Base-by-base conservation (phyloP, 2,113 vertebrate genomes). In the Antechinus flavipes region DNA sequence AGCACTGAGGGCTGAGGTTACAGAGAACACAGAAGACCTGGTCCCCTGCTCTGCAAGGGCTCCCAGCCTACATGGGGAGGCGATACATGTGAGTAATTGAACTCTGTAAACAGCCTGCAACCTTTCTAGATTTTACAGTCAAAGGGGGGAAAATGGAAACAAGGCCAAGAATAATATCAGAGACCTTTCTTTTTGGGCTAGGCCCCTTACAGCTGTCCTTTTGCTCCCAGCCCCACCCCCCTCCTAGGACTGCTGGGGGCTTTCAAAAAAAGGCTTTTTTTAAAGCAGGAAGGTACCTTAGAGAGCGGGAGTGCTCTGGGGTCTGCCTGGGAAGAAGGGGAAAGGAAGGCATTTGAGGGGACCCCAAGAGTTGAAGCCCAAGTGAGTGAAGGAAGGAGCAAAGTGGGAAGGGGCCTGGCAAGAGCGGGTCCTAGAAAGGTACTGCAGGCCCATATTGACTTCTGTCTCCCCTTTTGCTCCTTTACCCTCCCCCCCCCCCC, bases 41-140 rank as follows among this genome's bases (percentile, higher is more conserved):
- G 91, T 91, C 54, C 96, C 96, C n/a, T 94, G 95, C 92, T 47
- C 61, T 94, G 89, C 95, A 11, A 47, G 61, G 92, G 89, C 24
- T 30, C 54, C 0, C 2, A 35, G 90, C 95, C 96, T 96, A 94
- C 92, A 93, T 91, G 94, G 92, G 42, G 94, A 96, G 92, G 96
- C 93, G 93, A 58, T 49, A 22, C 90, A 93, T 97, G 95, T 94
- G 96, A 91, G 96, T 94, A 97, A 98, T 76, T 95, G 93, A 96
- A 96, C 95, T 97, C 95, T 95, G 93, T 97, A 97, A 98, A 97
- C 96, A 97, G 92, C 53, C 84, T 96, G 95, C 91, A 94, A 90
- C 49, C 92, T 98, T 96, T 97, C 89, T 95, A 91, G 91, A 91
- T 95, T 97, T 98, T 97, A 96, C 95, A 96, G 94, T 93, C 94